A percentile compares a stretch with the other conserved stretches of the same genome.
phyloP scores from a whole-genome alignment of 2,888 invertebrate species.

The Patella depressa region DNA sequence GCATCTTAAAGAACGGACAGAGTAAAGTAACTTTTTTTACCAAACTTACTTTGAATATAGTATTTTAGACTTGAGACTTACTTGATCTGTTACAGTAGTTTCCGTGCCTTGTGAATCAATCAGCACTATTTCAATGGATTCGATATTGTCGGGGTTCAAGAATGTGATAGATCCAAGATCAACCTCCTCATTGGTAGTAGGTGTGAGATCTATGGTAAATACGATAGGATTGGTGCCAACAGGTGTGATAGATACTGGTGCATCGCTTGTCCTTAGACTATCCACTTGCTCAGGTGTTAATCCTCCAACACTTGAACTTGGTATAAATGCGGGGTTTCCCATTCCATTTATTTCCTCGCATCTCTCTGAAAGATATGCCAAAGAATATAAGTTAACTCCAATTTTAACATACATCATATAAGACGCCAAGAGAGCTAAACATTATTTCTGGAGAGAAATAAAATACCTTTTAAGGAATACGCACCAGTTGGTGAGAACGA shows the following conservation, averaged over 20 bases:
- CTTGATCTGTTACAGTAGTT: not conserved
- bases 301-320: not conserved
- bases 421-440: no score
- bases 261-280: not conserved
- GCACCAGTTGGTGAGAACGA: no score
- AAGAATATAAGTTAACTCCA: not conserved
- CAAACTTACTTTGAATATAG: no score
- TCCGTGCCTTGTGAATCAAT: not conserved
- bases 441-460: no score
- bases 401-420: no score
- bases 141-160: not conserved
- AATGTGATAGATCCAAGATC: not conserved
- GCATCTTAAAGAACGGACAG: no score
- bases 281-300: not conserved
- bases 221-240: not conserved
- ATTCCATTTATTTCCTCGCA: constrained; percentile 4
- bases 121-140: not conserved
- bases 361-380: not conserved
- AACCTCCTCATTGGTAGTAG: not conserved
- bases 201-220: not conserved
- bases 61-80: not conserved
- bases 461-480: no score
- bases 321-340: not conserved
- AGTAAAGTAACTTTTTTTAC: no score
- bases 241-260: not conserved